Conservation (phyloP, 1,140 invertebrate genomes). For the Rhopalosiphum maidis region DNA sequence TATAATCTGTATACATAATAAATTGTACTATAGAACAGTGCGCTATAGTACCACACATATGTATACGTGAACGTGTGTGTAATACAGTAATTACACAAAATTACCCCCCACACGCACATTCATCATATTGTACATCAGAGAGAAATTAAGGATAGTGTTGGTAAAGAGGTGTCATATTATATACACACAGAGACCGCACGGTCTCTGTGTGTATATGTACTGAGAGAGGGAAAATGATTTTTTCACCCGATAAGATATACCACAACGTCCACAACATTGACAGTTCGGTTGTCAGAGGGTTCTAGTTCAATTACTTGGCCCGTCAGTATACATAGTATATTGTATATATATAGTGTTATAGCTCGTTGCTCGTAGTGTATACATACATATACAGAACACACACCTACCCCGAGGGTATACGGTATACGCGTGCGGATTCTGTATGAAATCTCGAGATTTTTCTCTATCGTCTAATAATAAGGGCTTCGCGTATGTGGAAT, state of each 20-base stretch:
- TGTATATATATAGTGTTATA: background rate
- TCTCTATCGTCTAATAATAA: background rate
- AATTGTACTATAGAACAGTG: background rate
- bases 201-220: background rate
- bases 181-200: background rate
- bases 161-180: background rate
- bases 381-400: background rate
- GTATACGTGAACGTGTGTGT: background rate
- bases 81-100: background rate
- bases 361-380: background rate
- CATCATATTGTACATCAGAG: background rate
- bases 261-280: constrained; percentile 39
- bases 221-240: constrained; percentile 35
- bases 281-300: constrained; percentile 56
- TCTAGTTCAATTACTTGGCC: constrained; percentile 53
- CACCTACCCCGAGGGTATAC: constrained; percentile 17
- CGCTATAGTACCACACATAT: background rate
- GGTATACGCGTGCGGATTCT: background rate
- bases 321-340: background rate
- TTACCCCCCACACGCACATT: background rate
- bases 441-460: background rate
- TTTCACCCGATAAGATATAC: constrained; percentile 51
- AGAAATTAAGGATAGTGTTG: background rate
- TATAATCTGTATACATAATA: background rate
- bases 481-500: background rate